Base-by-base conservation (phyloP, 2,888 invertebrate species). In the Eumacrocentrus americanus region DNA sequence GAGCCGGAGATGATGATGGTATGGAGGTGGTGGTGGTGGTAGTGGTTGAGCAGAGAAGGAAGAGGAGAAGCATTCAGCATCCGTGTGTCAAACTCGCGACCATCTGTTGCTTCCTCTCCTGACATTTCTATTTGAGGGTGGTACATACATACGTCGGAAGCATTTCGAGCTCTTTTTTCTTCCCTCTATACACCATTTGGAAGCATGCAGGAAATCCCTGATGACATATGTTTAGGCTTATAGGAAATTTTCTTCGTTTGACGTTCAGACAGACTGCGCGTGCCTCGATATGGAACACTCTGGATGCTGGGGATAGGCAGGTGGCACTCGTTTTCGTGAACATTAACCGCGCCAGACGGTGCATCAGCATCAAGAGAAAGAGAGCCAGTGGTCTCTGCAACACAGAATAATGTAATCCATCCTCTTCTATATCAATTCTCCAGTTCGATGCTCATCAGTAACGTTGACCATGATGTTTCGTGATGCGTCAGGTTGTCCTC, bases 101-200 rank as follows among this genome's bases (percentile, higher is more conserved):
- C 68, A 68, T 68, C 68, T 68, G 68, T 68, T 68, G 68, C 66
- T 65, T 62, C 9, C 29, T 6, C 63, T 29, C 62, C 64, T 62
- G 65, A 59, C 64, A 65, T 67, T 65, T 67, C 62, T 62, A 65
- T 65, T 61, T 48, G 20, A 34, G 22, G 29, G n/a, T n/a, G n/a
- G n/a, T n/a, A n/a, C n/a, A 29, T 6, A 29, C 9, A 29, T 29
- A 25, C 23, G 40, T 62, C 55, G 48, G 48, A 42, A 58, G 62
- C 62, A 55, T 64, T 59, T 57, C 40, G 37, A 48, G 3, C 44
- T 48, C 38, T 54, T 46, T 16, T 50, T 38, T 47, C 23, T 22
- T 51, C 14, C 22, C 48, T 23, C 38, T 38, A 42, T 5, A 5
- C 38, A 14, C 16, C 37, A 16, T 11, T 50, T 56, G 23, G 6